A percentile compares a stretch with the other conserved stretches of the same genome.
Conservation (phyloP, 2,888 invertebrate species). For the Agonopterix alstromeriana region DNA sequence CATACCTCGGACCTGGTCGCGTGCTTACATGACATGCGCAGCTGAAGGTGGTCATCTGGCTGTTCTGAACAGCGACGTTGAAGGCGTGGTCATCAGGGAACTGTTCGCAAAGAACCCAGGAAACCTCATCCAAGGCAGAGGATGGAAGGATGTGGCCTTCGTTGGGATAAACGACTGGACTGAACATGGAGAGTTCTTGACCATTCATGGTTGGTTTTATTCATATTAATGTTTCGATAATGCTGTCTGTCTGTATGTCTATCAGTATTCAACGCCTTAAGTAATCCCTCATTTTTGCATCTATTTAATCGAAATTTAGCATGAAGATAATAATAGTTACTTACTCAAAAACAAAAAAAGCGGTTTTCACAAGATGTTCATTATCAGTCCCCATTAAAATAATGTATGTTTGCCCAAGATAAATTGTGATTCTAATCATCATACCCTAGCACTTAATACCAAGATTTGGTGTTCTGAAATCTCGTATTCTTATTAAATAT, state of each 20-base stretch:
- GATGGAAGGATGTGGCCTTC: slow-evolving; percentile 13
- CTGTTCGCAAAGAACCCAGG: slow-evolving; percentile 13
- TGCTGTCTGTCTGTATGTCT: too few relatives aligned
- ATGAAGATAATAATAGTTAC: too few relatives aligned
- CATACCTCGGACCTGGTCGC: slow-evolving; percentile 13
- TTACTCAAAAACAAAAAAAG: too few relatives aligned
- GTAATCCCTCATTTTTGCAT: background rate
- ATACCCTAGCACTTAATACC: too few relatives aligned
- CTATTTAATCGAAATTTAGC: too few relatives aligned
- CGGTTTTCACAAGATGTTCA: too few relatives aligned
- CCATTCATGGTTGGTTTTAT: slow-evolving; percentile 26
- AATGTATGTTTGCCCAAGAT: too few relatives aligned
- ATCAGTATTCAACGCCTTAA: too few relatives aligned
- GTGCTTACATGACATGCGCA: slow-evolving; percentile 17
- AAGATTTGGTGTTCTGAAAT: too few relatives aligned
- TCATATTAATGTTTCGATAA: too few relatives aligned
- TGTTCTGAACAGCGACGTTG: slow-evolving; percentile 19
- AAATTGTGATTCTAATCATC: too few relatives aligned
- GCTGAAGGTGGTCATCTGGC: slow-evolving; percentile 22
- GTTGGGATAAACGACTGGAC: slow-evolving; percentile 27
- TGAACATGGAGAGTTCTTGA: slow-evolving; percentile 19
- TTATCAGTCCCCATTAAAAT: too few relatives aligned
- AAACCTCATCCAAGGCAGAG: slow-evolving; percentile 4
- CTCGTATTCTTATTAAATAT: background rate
- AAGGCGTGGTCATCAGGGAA: slow-evolving; percentile 20